phyloP scores from a whole-genome alignment of 2,113 vertebrate genomes.

The Dolichallabes microphthalmus region DNA sequence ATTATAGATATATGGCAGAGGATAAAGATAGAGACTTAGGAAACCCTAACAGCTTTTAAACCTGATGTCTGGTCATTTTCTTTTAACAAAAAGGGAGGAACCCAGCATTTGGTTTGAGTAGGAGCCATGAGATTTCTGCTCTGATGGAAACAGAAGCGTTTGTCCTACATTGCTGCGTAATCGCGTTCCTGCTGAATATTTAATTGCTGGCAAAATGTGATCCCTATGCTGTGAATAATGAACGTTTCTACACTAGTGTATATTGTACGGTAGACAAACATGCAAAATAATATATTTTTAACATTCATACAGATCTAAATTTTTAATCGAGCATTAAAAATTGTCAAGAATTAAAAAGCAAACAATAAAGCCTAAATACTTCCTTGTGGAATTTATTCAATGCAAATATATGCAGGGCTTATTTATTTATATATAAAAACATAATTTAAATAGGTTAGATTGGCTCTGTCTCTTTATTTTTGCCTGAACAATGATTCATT shows the following conservation, averaged over 20 bases:
- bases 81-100: background rate
- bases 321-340: background rate
- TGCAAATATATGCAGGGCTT: background rate
- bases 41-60: background rate
- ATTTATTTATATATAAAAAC: too few species aligned
- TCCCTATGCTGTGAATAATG: conserved; percentile 29
- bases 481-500: background rate
- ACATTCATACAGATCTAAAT: background rate
- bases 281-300: background rate
- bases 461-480: background rate
- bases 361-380: background rate
- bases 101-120: conserved; percentile 2
- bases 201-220: conserved; percentile 38
- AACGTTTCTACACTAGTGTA: background rate
- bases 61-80: background rate
- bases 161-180: conserved; percentile 18
- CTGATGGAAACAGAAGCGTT: conserved; percentile 18
- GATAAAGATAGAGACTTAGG: too few species aligned
- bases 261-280: background rate
- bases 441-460: background rate
- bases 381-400: background rate
- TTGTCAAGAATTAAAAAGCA: background rate
- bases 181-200: conserved; percentile 56
- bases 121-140: conserved; percentile 20
- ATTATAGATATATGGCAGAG: too few species aligned